Evolutionary conservation across 2,888 invertebrate species (phyloP), one percentile per base, ranked within the genome.

Genomic region (Artemia sinica): DNA sequence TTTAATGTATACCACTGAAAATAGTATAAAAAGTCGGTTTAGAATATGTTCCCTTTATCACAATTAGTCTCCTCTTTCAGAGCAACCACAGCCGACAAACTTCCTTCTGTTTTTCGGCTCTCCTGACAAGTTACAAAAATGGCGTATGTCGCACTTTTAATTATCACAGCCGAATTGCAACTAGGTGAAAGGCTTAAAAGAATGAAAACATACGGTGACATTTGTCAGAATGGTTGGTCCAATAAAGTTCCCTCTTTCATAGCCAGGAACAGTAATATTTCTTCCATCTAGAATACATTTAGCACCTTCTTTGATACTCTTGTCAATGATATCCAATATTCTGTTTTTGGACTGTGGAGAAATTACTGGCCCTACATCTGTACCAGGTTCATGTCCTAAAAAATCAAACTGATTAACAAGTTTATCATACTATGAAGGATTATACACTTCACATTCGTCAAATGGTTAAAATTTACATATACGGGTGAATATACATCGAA

Each of bases 181-280:
- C 51, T 49, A 66, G 18, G 66, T 67, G 70, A 72, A 69, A 70
- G 65, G 50, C 12, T 13, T 67, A 65, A 65, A 12, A 65, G 63
- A 67, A 12, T 66, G 63, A 18, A 13, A 28, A 68, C 72, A 72
- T 74, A 83, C 82, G 77, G 84, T 85, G 4, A 97, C 97, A 75
- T 88, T 84, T 1, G 90, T 85, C 8, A 98, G 80, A 72, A 99
- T 85, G 12, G 96, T 96, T 0, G 98, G 96, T 1, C 95, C 98
- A 10, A 99, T 89, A 78, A 99, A 99, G 81, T 98, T 97, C 71
- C 98, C 98, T 65, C 89, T 89, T 75, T 96, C 95, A 77, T 87
- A 98, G 68, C 92, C 93, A 2, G 85, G 77, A 0, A 98, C 94
- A 70, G 81, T 84, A 69, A 92, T 76, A 67, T 83, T 82, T 67